Evolutionary conservation across 2,797 vertebrate species (phyloP).

Genomic region (Rhynchotus rufescens): DNA sequence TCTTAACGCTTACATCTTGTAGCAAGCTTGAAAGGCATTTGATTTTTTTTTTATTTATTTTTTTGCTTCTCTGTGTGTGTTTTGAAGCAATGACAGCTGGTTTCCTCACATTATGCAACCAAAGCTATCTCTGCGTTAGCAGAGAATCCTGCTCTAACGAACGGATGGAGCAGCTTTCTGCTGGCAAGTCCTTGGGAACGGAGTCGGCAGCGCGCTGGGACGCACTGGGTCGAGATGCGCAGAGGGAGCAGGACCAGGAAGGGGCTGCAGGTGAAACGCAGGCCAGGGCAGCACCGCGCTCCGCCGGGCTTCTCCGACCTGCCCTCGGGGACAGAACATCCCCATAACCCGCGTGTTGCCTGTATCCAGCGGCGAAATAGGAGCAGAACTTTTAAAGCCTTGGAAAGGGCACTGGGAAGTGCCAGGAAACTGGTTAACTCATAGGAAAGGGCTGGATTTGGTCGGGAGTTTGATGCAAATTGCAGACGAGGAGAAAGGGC

Average conservation of each 20-base stretch:
- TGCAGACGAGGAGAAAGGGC: too few species aligned
- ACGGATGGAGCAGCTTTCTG: neutral
- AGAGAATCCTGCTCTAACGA: neutral
- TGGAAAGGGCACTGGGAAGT: neutral
- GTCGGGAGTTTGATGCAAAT: neutral
- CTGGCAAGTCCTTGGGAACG: neutral
- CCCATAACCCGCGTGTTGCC: neutral
- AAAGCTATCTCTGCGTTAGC: neutral
- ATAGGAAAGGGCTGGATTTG: neutral
- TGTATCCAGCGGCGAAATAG: neutral
- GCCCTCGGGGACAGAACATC: fast-evolving
- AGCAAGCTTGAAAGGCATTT: neutral
- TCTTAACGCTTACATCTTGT: neutral
- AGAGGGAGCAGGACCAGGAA: neutral
- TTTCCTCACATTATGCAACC: neutral
- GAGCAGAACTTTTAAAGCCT: neutral
- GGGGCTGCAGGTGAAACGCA: neutral
- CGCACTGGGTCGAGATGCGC: neutral
- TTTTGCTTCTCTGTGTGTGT: neutral
- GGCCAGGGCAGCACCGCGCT: neutral
- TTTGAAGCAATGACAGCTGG: neutral
- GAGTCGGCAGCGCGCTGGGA: neutral
- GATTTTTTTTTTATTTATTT: neutral
- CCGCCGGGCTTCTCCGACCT: fast-evolving
- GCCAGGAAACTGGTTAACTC: neutral